Base-by-base conservation (phyloP, 1,140 invertebrate species). In the Whitmania pigra region DNA sequence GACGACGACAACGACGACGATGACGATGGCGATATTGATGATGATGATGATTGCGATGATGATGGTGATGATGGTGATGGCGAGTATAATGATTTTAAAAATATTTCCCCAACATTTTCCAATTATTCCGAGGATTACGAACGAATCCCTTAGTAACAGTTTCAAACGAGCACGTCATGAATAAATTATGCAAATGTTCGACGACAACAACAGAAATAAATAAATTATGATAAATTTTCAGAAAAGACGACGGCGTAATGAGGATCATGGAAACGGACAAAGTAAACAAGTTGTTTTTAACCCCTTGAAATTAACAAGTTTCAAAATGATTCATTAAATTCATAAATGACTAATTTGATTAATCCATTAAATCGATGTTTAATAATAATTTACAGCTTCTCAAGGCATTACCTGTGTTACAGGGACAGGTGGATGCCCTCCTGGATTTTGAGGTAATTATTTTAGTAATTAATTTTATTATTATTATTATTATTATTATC, bases 211-310 rank as follows among this genome's bases (percentile, higher is more conserved):
- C 5, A 43, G 13, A 43, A 43, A 43, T 5, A 43, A 43, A 43
- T 43, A 54, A 73, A 15, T 72, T 43, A 43, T 13, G 40, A 43
- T 43, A 13, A 43, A 67, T 60, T 86, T 85, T 31, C 81, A 93
- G 91, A 75, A 95, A 97, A 82, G 94, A 97, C 79, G 96, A 98
- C 84, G 95, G 95, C 20, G 89, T 93, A 27, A 83, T 99, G 71
- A 87, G 96, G 73, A 95, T 92, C 79, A 97, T 99, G 94, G 91
- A 92, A 77, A 89, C 92, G 70, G 95, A 99, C 78, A 97, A 97
- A 77, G 82, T 84, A 75, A 75, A 72, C 15, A 22, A 60, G 53
- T 15, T 63, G 5, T 43, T 43, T 43, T 43, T 43, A 6, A 43
- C 13, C 55, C 5, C 55, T 22, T 60, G 5, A 60, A 60, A 60